phyloP scores from a whole-genome alignment of 35 echinoderm and acorn worm genomes.

The Acanthaster planci region DNA sequence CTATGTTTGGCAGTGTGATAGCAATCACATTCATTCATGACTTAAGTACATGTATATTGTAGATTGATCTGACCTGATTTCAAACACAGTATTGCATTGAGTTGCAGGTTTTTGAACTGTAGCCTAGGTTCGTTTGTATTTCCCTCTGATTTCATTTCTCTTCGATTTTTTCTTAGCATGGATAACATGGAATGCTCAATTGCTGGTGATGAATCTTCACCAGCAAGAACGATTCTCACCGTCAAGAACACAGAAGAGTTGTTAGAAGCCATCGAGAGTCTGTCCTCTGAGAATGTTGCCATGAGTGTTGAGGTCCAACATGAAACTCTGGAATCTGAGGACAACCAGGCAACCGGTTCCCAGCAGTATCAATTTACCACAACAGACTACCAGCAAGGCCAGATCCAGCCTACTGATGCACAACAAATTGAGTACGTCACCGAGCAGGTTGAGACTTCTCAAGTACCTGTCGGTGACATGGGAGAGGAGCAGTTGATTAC shows the following conservation, averaged over 20 bases:
- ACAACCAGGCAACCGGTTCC: constrained; percentile 15
- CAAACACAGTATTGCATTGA: too few species aligned
- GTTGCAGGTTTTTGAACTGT: too few species aligned
- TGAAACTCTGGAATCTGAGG: neutral
- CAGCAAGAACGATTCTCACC: neutral
- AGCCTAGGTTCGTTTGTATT: too few species aligned
- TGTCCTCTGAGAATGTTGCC: constrained; percentile 4
- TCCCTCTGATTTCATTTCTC: too few species aligned
- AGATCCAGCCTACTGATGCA: neutral
- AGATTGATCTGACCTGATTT: too few species aligned
- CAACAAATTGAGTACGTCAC: constrained; percentile 22
- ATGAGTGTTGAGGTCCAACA: constrained; percentile 14
- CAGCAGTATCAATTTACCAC: constrained; percentile 17
- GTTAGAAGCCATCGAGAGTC: constrained; percentile 7
- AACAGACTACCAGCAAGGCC: neutral
- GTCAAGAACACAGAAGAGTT: constrained; percentile 18
- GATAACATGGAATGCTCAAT: neutral
- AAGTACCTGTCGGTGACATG: neutral
- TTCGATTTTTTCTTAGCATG: too few species aligned
- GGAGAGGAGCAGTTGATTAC: neutral
- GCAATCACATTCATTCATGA: too few species aligned
- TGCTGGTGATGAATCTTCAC: neutral
- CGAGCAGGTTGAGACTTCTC: constrained; percentile 3
- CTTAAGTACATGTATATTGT: too few species aligned
- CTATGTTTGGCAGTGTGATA: too few species aligned